These are phyloP conservation scores for Gambusia yucatana DNA, from an alignment of 2,797 vertebrate species.

Conservation along the genomic window DNA sequence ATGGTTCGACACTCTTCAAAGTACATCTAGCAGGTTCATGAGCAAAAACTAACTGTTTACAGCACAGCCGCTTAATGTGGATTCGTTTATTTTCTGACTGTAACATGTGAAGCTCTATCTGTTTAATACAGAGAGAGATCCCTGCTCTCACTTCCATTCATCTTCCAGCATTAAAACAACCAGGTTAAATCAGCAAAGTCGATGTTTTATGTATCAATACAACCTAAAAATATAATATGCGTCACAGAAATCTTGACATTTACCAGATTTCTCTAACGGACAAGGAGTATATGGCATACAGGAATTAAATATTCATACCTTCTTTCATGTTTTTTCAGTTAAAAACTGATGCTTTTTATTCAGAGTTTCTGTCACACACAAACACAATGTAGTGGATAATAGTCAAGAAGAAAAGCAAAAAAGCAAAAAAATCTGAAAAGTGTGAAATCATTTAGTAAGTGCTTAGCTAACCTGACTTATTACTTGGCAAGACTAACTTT, in stretches of 20 bases:
- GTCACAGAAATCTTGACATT: background rate
- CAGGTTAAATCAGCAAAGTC: constrained; percentile 14
- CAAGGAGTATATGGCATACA: background rate
- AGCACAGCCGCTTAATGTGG: constrained; percentile 20
- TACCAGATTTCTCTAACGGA: background rate
- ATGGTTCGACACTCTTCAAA: constrained; percentile 63
- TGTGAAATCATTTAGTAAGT: background rate
- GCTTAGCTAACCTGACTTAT: background rate
- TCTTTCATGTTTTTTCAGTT: background rate
- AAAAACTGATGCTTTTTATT: background rate
- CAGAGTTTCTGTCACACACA: background rate
- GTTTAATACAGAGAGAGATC: background rate
- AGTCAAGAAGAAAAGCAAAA: background rate
- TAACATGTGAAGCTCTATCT: constrained; percentile 8
- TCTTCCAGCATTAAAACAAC: constrained; percentile 10
- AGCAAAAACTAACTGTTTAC: constrained; percentile 52
- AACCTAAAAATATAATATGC: constrained; percentile 8
- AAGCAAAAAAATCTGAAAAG: background rate
- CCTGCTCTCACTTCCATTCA: background rate
- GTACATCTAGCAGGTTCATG: constrained; percentile 57
- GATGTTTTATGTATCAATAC: constrained; percentile 7
- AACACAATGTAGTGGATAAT: background rate
- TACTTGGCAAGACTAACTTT: background rate
- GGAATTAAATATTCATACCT: background rate
- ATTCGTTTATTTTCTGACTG: constrained; percentile 41